These are phyloP conservation scores for Hydropsyche betteni DNA, from an alignment of 2,888 invertebrate species.

Conservation along the genomic window DNA sequence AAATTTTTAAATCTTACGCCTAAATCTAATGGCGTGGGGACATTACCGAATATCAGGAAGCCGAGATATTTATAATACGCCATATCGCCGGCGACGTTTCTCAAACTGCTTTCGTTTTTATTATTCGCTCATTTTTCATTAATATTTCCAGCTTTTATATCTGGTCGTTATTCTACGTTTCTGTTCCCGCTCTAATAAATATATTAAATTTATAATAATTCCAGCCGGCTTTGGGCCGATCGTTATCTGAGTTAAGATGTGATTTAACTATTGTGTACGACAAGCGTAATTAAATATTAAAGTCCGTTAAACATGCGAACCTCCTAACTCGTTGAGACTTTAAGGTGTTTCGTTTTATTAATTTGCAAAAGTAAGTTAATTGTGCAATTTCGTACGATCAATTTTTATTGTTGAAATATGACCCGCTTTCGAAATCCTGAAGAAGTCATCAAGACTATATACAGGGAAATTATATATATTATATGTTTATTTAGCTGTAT, in stretches of 20 bases:
- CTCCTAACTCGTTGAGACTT: not conserved
- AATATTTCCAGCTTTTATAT: not conserved
- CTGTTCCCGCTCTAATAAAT: too few species aligned
- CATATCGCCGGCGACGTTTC: constrained; percentile 24
- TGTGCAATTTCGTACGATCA: too few species aligned
- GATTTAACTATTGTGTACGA: constrained; percentile 12
- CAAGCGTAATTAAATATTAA: constrained; percentile 31
- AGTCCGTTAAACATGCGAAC: constrained; percentile 26
- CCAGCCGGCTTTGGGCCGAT: not conserved
- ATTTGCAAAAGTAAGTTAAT: too few species aligned
- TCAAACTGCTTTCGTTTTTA: constrained; percentile 8
- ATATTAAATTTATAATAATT: too few species aligned
- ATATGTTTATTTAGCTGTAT: too few species aligned
- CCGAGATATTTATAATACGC: constrained; percentile 43
- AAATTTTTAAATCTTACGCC: constrained; percentile 40
- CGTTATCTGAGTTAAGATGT: constrained; percentile 25
- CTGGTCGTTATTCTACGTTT: not conserved
- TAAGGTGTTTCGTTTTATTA: not conserved
- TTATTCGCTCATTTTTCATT: not conserved
- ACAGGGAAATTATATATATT: too few species aligned
- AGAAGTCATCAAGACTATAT: too few species aligned
- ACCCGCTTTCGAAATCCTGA: too few species aligned
- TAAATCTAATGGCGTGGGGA: constrained; percentile 43
- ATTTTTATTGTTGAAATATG: too few species aligned
- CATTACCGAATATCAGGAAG: constrained; percentile 47